Evolutionary conservation across 2,113 vertebrate species (phyloP).

Genomic region (Willisornis vidua): DNA sequence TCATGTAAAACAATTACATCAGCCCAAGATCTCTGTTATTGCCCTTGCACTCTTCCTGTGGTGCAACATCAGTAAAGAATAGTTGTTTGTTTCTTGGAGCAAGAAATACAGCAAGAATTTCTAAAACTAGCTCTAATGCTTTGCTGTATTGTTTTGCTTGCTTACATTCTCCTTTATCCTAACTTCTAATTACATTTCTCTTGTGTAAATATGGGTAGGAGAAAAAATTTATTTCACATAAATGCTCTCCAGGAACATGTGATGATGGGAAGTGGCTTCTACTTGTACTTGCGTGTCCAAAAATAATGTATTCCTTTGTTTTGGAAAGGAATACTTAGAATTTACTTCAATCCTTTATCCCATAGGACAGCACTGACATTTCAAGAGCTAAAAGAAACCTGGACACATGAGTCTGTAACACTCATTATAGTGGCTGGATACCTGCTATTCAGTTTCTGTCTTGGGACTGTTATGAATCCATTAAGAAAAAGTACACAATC

Average conservation of each 20-base stretch:
- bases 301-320: not conserved
- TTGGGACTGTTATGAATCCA: not conserved
- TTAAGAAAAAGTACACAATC: not conserved
- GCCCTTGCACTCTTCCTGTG: slow-evolving; percentile 17
- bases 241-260: not conserved
- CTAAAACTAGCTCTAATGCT: not conserved
- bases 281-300: not conserved
- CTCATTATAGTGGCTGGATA: not conserved
- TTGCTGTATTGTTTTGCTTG: not conserved
- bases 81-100: not conserved
- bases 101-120: not conserved
- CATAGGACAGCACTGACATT: not conserved
- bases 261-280: slow-evolving; percentile 2
- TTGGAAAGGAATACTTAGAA: not conserved
- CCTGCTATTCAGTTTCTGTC: not conserved
- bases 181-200: slow-evolving; percentile 29
- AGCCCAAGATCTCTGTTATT: not conserved
- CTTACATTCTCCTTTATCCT: not conserved
- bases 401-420: not conserved
- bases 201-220: not conserved
- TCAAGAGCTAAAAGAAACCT: not conserved
- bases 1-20: slow-evolving; percentile 18
- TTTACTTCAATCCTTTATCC: not conserved
- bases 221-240: not conserved
- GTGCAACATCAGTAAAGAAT: not conserved